Conservation (phyloP, 2,113 vertebrate genomes). For the Alexandromys fortis region DNA sequence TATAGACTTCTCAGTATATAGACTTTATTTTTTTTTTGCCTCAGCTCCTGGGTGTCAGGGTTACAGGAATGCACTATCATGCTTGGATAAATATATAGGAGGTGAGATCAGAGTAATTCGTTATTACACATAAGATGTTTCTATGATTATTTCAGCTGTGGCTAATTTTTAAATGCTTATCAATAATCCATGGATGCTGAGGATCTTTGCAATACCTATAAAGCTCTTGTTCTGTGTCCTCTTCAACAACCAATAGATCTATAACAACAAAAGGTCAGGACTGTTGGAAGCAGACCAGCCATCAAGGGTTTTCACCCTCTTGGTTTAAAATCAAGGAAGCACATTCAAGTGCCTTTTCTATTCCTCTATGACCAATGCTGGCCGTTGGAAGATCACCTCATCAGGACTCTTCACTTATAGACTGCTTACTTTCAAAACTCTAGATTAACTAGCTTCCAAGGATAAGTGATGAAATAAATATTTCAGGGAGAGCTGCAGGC, state of each 20-base stretch:
- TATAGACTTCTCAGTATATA: too few species aligned
- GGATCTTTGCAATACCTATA: not conserved
- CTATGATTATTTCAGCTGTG: not conserved
- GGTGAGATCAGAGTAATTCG: not conserved
- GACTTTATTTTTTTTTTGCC: not conserved
- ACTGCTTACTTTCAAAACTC: conserved; percentile 57
- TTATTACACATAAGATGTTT: not conserved
- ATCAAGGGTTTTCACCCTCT: not conserved
- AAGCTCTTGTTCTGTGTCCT: not conserved
- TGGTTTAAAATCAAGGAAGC: conserved; percentile 53
- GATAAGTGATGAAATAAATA: conserved; percentile 63
- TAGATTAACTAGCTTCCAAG: conserved; percentile 47
- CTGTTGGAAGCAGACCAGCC: not conserved
- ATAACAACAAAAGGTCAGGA: conserved; percentile 3
- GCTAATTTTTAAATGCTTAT: conserved; percentile 15
- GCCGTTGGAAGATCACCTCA: conserved; percentile 39
- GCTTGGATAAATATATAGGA: not conserved
- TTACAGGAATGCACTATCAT: not conserved
- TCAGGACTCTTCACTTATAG: conserved; percentile 50
- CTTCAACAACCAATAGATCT: not conserved
- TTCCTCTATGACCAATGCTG: not conserved
- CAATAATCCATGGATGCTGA: not conserved
- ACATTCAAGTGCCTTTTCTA: not conserved
- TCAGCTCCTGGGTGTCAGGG: too few species aligned
- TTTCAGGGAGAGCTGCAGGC: conserved; percentile 46